Base-by-base conservation (phyloP, 2,797 vertebrate genomes). In the Molossus alvarezi region DNA sequence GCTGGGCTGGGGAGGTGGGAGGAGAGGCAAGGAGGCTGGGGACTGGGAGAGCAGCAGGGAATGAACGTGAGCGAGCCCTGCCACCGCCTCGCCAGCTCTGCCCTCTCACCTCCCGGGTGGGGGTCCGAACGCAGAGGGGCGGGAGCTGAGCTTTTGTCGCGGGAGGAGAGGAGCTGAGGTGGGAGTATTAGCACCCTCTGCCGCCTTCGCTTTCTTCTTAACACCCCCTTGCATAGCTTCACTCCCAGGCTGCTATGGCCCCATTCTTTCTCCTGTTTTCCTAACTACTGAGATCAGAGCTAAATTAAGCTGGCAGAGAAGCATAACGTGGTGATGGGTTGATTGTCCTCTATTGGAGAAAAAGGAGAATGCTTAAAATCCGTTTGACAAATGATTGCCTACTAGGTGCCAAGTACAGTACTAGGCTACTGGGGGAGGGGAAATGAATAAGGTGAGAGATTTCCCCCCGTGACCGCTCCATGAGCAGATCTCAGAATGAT, bases 11-110 rank as follows among this genome's bases (percentile, higher is more conserved):
- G 93, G 77, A 55, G 37, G 84, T 23, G 75, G 97, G 82, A 83
- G 96, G 91, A 93, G 94, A 87, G 91, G 72, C 58, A 27, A 94
- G 91, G 84, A 77, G 89, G 60, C 90, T 37, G 73, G 51, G 57
- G 71, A 92, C 92, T 41, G 11, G 73, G 21, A 12, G 33, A 65
- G 82, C 96, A 57, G 91, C 91, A 14, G 71, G 25, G 82, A 76
- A 53, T 0, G 96, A 95, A 72, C 48, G 92, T 93, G 96, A 85
- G 62, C 0, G 84, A 92, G 71, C 91, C 71, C 75, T 4, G 90
- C 88, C 37, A 2, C 25, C 12, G 58, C 86, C 93, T 85, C 3
- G 55, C 84, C 6, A 1, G 87, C 37, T 33, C 64, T 13, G 62
- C 53, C 67, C 81, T 64, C 33, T 73, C 2, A 67, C 79, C 71